Conservation (phyloP, 2,113 vertebrate genomes). For the Hiodon alosoides region DNA sequence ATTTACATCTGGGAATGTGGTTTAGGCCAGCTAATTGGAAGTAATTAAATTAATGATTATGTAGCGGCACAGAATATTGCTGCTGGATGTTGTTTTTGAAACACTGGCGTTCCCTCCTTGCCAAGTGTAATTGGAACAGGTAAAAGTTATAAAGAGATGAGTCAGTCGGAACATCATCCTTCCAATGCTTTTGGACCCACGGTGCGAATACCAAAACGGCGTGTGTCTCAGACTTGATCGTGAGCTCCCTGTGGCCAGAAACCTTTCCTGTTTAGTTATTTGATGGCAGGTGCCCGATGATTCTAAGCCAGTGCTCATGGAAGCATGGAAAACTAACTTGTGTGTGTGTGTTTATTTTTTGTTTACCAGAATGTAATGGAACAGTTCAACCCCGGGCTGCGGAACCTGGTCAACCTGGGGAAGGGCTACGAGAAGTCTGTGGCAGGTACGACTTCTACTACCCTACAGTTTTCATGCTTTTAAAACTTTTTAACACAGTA, state of each 20-base stretch:
- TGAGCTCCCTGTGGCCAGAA: too few relatives aligned
- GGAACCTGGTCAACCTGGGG: constrained; percentile 91
- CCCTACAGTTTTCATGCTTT: neutral
- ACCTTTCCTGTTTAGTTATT: too few relatives aligned
- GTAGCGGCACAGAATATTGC: neutral
- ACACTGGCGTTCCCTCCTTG: neutral
- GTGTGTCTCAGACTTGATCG: too few relatives aligned
- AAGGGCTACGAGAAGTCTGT: constrained; percentile 96
- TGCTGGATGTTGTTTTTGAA: neutral
- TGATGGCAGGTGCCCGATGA: too few relatives aligned
- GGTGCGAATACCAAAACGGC: too few relatives aligned
- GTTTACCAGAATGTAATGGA: constrained; percentile 91
- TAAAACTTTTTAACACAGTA: neutral
- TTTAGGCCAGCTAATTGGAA: neutral
- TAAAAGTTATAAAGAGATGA: neutral
- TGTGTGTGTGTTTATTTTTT: constrained; percentile 10
- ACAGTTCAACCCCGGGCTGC: constrained; percentile 89
- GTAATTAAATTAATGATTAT: neutral
- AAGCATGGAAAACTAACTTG: too few relatives aligned
- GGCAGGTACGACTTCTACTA: constrained; percentile 69
- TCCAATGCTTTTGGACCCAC: too few relatives aligned
- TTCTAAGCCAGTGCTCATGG: too few relatives aligned
- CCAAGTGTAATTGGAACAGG: neutral
- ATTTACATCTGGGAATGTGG: neutral
- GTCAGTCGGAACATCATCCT: neutral